phyloP scores from a whole-genome alignment of 2,797 vertebrate species.

The Xenops minutus region DNA sequence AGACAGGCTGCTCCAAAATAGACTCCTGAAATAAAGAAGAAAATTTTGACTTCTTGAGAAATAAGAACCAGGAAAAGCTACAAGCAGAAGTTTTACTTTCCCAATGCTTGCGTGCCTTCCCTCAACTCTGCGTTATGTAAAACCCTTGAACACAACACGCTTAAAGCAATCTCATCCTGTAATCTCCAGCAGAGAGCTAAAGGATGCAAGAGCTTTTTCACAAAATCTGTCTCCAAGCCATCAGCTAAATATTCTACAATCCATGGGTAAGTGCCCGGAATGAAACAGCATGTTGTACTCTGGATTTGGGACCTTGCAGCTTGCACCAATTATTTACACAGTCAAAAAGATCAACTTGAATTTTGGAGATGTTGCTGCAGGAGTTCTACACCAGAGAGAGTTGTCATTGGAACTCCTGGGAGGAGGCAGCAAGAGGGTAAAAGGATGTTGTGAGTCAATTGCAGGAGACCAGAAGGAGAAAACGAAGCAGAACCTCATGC shows the following conservation, averaged over 20 bases:
- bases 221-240: not conserved
- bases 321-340: not conserved
- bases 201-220: not conserved
- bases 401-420: not conserved
- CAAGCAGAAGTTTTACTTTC: not conserved
- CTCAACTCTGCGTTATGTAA: not conserved
- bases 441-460: fast-evolving
- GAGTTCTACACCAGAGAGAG: not conserved
- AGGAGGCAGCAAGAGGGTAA: not conserved
- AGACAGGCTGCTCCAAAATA: not conserved
- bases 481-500: not conserved
- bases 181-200: not conserved
- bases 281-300: not conserved
- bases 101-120: not conserved
- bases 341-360: not conserved
- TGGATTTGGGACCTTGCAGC: not conserved
- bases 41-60: not conserved
- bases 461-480: not conserved
- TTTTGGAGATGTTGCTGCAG: not conserved
- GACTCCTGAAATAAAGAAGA: not conserved
- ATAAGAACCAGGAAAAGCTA: not conserved
- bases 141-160: not conserved
- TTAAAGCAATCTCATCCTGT: not conserved
- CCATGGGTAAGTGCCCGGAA: not conserved
- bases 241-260: not conserved